Percentiles rank a stretch among this genome's conserved stretches.
Conservation (phyloP, 2,888 invertebrate genomes). For the Hesperia comma region DNA sequence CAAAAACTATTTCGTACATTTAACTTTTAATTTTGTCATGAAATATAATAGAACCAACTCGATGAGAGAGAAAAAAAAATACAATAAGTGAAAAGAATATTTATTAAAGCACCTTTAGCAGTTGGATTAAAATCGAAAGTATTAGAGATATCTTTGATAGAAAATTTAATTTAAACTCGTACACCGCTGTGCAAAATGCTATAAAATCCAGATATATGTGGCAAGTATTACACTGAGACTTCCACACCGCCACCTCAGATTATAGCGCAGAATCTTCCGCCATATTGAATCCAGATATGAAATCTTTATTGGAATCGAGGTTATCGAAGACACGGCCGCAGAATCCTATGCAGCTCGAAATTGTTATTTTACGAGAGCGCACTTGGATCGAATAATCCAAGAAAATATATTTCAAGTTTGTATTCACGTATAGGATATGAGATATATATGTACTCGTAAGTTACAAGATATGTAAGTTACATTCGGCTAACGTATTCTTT, state of each 20-base stretch:
- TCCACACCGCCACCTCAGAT: constrained; percentile 14
- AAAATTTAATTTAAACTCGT: constrained; percentile 20
- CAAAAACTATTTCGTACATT: too few relatives aligned
- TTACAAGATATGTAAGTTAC: too few relatives aligned
- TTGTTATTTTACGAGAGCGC: constrained; percentile 8
- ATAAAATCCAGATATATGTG: constrained; percentile 35
- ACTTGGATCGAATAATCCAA: not conserved
- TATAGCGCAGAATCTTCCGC: constrained; percentile 19
- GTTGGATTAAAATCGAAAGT: not conserved
- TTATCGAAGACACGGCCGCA: constrained; percentile 14
- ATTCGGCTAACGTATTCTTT: too few relatives aligned
- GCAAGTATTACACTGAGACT: constrained; percentile 24
- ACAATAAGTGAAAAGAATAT: too few relatives aligned
- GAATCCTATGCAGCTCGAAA: constrained; percentile 15
- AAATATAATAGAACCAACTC: too few relatives aligned
- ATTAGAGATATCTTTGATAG: not conserved
- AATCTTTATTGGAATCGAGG: constrained; percentile 27
- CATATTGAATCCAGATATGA: constrained; percentile 32
- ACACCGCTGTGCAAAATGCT: constrained; percentile 11
- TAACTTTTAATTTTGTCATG: too few relatives aligned
- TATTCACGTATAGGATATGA: too few relatives aligned
- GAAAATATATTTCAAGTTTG: not conserved
- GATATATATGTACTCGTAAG: too few relatives aligned
- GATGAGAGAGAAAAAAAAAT: too few relatives aligned
- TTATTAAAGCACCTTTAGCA: not conserved